These are phyloP conservation scores for Chaenodraco wilsoni DNA, from an alignment of 2,797 vertebrate genomes.

Conservation along the genomic window DNA sequence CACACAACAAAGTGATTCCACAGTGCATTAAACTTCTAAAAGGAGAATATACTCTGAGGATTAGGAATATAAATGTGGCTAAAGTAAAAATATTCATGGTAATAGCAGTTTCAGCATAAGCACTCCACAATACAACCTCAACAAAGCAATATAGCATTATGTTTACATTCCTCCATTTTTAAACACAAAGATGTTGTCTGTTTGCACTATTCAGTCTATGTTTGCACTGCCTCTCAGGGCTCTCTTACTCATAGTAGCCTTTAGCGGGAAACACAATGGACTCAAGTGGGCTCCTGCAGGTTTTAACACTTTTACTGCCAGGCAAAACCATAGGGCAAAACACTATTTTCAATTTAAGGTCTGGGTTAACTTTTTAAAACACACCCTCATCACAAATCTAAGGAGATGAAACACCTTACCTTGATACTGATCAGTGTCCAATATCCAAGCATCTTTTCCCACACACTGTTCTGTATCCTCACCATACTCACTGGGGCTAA, in stretches of 20 bases:
- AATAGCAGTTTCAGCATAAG: not conserved
- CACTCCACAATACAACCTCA: not conserved
- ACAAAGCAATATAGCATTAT: conserved; percentile 19
- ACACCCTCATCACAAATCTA: conserved; percentile 4
- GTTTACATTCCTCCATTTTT: conserved; percentile 34
- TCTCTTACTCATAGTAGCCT: conserved; percentile 37
- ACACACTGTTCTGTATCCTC: conserved; percentile 39
- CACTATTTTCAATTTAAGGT: conserved; percentile 31
- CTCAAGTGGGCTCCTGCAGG: conserved; percentile 36
- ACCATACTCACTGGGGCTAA: conserved; percentile 23
- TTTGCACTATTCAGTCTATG: not conserved
- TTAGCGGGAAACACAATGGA: conserved; percentile 34
- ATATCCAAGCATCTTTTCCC: conserved; percentile 46
- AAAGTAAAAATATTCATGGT: not conserved
- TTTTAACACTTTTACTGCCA: conserved; percentile 25
- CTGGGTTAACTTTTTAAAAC: conserved; percentile 21
- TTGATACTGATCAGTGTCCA: conserved; percentile 43
- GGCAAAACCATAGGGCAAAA: conserved; percentile 7
- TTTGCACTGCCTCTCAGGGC: conserved; percentile 2
- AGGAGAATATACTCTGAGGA: not conserved
- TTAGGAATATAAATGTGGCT: not conserved
- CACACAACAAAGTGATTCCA: conserved; percentile 41
- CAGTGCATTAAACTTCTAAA: conserved; percentile 14
- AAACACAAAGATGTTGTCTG: conserved; percentile 24
- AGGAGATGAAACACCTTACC: conserved; percentile 58